Evolutionary conservation across 1,140 invertebrate genomes (phyloP).

Genomic region (Tyrophagus putrescentiae): DNA sequence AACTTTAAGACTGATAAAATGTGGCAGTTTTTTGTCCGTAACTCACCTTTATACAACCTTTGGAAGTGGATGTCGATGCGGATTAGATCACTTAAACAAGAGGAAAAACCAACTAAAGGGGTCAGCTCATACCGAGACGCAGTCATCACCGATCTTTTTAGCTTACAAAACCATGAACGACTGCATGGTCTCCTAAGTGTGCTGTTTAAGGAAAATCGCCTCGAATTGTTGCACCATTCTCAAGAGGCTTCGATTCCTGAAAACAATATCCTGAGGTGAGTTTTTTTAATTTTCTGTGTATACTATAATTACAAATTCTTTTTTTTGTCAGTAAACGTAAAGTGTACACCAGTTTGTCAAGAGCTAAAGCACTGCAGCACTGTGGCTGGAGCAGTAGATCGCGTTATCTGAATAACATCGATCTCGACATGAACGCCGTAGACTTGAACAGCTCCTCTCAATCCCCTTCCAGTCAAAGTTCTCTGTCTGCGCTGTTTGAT

Average conservation of each 20-base stretch:
- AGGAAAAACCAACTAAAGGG: conserved; percentile 7
- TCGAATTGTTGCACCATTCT: background rate
- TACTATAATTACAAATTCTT: background rate
- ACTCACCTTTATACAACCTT: background rate
- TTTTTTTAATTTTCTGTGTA: conserved; percentile 11
- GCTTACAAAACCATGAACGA: background rate
- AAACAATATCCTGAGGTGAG: background rate
- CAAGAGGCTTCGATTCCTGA: background rate
- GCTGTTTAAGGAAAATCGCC: background rate
- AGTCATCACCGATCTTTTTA: background rate
- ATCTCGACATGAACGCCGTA: background rate
- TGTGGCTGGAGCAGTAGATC: conserved; percentile 61
- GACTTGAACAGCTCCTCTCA: background rate
- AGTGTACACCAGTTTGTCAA: conserved; percentile 24
- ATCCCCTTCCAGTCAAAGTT: background rate
- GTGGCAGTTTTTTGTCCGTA: conserved; percentile 12
- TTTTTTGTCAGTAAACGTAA: conserved; percentile 8
- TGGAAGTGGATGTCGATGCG: conserved; percentile 15
- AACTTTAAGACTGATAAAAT: conserved; percentile 8
- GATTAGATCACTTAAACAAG: background rate
- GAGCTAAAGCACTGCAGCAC: conserved; percentile 59
- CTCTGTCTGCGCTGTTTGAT: conserved; percentile 3
- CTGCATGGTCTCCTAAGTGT: background rate
- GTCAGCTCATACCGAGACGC: background rate
- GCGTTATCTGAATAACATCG: conserved; percentile 2